A percentile compares a stretch with the other conserved stretches of the same genome.
Evolutionary conservation across 2,113 vertebrate species (phyloP).

Genomic region (Sylvia atricapilla): DNA sequence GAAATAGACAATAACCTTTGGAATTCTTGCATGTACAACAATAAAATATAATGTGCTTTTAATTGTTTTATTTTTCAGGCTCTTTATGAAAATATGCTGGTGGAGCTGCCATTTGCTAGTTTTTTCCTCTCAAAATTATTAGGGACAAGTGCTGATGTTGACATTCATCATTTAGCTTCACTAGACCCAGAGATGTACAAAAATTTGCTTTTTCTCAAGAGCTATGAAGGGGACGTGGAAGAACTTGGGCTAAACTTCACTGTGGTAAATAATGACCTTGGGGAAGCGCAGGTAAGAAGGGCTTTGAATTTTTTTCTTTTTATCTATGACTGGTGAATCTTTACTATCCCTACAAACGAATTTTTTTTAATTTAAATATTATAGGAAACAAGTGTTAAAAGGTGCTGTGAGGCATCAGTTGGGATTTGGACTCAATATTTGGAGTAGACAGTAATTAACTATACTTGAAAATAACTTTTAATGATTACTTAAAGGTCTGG

Average conservation of each 20-base stretch:
- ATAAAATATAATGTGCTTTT: background rate
- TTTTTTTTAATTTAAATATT: constrained; percentile 53
- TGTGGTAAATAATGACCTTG: constrained; percentile 95
- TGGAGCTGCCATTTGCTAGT: constrained; percentile 95
- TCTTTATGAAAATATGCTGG: constrained; percentile 98
- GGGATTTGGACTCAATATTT: constrained; percentile 46
- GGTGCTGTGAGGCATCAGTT: constrained; percentile 1
- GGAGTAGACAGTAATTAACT: background rate
- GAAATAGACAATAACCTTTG: background rate
- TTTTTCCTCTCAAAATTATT: constrained; percentile 98
- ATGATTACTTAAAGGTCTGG: background rate
- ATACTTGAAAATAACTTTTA: constrained; percentile 11
- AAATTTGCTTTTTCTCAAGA: constrained; percentile 97
- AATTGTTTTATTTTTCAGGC: constrained; percentile 75
- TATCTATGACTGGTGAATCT: constrained; percentile 39
- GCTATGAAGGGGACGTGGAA: constrained; percentile 95
- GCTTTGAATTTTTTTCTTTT: background rate
- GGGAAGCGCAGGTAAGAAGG: constrained; percentile 89
- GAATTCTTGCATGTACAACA: background rate
- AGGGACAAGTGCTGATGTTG: constrained; percentile 95
- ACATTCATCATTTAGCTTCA: constrained; percentile 97
- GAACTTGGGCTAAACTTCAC: constrained; percentile 98
- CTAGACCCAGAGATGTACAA: constrained; percentile 96
- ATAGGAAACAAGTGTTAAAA: constrained; percentile 64
- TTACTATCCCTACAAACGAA: constrained; percentile 44